Base-by-base conservation (phyloP, 2,797 vertebrate species). In the Microctenopoma stevenorrisi region DNA sequence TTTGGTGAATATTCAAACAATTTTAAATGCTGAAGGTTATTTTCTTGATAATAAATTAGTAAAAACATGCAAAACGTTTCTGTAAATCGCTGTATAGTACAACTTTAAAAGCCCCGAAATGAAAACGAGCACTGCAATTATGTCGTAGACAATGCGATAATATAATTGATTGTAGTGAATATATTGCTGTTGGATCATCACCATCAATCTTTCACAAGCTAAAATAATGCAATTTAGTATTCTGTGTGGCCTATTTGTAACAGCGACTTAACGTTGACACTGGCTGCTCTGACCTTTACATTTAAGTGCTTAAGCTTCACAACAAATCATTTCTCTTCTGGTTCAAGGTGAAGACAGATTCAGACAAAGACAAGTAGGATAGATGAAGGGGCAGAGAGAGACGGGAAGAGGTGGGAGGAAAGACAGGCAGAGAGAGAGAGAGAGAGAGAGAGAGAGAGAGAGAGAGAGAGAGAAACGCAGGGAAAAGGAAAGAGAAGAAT, bases 401-500 rank as follows among this genome's bases (percentile, higher is more conserved):
- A 91, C 66, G 85, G 83, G 91, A 92, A 92, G 90, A 89, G 92
- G 89, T 84, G 87, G 84, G 81, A 79, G 79, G 22, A 56, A 22
- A 52, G 77, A 77, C 55, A 52, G 71, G 46, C 54, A 68, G 73
- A 22, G 22, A 26, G 58, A 64, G 48, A 68, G 68, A 64, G 42
- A 49, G 44, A 10, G 48, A 68, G 57, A 47, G 73, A 63, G 42
- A 49, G 37, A 12, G 48, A 68, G 65, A 42, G 33, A 28, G 22
- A 26, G 58, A 64, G 51, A 68, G 73, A 64, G 42, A 49, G 44
- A 10, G 49, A 68, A 55, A 47, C 26, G 30, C 60, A 58, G 51
- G 54, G 40, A 70, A 65, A 78, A 71, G 68, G 76, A 65, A 79
- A 78, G 85, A 74, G 85, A 86, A 91, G 89, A 92, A 93, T 90